Conservation (phyloP, 1,140 invertebrate species). For the Pachypeltis micranthus region DNA sequence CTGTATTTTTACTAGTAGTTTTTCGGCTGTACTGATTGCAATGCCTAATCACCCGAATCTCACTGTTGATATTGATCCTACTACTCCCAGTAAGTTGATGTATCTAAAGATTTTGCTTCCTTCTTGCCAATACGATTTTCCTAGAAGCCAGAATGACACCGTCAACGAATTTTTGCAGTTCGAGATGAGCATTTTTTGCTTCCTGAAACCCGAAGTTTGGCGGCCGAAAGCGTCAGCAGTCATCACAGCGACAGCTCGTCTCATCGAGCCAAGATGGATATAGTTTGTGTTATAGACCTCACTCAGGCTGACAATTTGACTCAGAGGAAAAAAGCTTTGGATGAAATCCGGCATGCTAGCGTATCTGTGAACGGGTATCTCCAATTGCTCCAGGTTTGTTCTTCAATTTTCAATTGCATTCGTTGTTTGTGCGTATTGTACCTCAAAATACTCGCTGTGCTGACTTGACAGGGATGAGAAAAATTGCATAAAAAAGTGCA, state of each 20-base stretch:
- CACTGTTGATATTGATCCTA: background rate
- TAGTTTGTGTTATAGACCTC: constrained; percentile 80
- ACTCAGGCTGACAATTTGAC: constrained; percentile 53
- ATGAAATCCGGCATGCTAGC: constrained; percentile 73
- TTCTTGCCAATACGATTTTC: background rate
- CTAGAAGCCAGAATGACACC: no score
- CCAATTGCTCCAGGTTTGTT: constrained; percentile 62
- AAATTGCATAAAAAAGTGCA: no score
- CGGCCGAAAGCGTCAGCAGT: constrained; percentile 19
- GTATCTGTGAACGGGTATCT: constrained; percentile 63
- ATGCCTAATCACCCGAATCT: background rate
- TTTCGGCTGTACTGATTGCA: no score
- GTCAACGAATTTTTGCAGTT: constrained; percentile 17
- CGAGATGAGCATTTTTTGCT: constrained; percentile 11
- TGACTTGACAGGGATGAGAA: no score
- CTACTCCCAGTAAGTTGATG: background rate
- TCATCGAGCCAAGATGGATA: constrained; percentile 63
- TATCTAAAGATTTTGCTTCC: background rate
- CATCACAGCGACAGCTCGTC: constrained; percentile 14
- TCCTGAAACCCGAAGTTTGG: constrained; percentile 13
- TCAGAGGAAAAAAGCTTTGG: constrained; percentile 65
- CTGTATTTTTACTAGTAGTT: no score
- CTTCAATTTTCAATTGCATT: background rate
- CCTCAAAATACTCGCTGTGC: no score
- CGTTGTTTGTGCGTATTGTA: no score